A percentile compares a stretch with the other conserved stretches of the same genome.
Conservation (phyloP, 1,140 invertebrate genomes). For the Whitmania pigra region DNA sequence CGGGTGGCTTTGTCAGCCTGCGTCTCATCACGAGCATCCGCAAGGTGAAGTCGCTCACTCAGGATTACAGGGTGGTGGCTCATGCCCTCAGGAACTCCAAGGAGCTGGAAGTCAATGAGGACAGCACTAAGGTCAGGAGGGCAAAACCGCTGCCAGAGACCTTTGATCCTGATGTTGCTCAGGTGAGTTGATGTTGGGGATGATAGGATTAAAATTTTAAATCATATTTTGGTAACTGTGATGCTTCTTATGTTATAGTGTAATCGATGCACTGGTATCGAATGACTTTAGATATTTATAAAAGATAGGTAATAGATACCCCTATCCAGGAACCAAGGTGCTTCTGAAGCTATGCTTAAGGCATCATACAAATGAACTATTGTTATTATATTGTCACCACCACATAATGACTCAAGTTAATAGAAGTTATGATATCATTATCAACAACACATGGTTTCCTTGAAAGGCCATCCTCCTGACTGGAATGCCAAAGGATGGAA, state of each 20-base stretch:
- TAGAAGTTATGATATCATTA: conserved; percentile 45
- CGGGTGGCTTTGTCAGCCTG: conserved; percentile 82
- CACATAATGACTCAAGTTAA: conserved; percentile 70
- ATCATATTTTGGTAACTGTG: conserved; percentile 75
- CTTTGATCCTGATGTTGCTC: conserved; percentile 74
- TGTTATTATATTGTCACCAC: too few species aligned
- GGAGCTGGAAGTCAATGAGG: conserved; percentile 74
- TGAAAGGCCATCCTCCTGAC: conserved; percentile 3
- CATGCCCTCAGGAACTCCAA: conserved; percentile 61
- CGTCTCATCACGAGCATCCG: conserved; percentile 77
- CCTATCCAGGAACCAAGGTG: too few species aligned
- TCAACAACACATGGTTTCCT: conserved; percentile 7
- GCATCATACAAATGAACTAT: too few species aligned
- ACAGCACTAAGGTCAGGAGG: conserved; percentile 75
- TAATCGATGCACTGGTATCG: conserved; percentile 64
- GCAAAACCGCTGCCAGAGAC: conserved; percentile 69
- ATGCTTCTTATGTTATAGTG: conserved; percentile 69
- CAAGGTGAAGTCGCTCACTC: conserved; percentile 63
- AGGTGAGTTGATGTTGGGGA: conserved; percentile 79
- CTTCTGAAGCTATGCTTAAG: too few species aligned
- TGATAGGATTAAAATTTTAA: conserved; percentile 63
- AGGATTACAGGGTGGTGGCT: conserved; percentile 81
- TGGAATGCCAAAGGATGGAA: conserved; percentile 19
- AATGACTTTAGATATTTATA: too few species aligned
- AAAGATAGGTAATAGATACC: too few species aligned